Evolutionary conservation across 23 tunicate genomes (phyloP).

Genomic region (Oikopleura vanhoeffeni): DNA sequence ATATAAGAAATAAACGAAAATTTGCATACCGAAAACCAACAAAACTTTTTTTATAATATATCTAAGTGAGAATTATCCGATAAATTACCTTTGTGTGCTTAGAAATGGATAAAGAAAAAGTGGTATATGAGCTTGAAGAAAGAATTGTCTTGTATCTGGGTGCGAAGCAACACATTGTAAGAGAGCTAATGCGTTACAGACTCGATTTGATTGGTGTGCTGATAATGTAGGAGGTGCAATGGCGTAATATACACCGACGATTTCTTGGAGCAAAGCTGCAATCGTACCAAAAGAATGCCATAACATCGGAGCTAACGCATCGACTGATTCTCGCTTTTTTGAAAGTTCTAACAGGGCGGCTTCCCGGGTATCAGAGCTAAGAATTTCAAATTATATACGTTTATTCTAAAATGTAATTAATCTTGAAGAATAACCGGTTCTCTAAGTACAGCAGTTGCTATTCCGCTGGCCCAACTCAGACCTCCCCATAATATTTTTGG

Average conservation of each 20-base stretch:
- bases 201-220: conserved; percentile 36
- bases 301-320: conserved; percentile 87
- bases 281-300: conserved; percentile 99
- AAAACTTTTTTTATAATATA: too few species aligned
- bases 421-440: too few species aligned
- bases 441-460: too few species aligned
- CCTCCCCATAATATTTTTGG: too few species aligned
- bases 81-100: conserved; percentile 70
- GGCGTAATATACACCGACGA: conserved; percentile 78
- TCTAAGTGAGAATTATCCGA: too few species aligned
- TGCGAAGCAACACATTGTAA: conserved; percentile 96
- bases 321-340: conserved; percentile 81
- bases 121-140: conserved; percentile 88
- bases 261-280: conserved; percentile 68
- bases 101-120: conserved; percentile 77
- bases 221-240: conserved; percentile 67
- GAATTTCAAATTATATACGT: too few species aligned
- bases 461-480: too few species aligned
- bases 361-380: conserved; percentile 71
- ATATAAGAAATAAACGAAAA: too few species aligned
- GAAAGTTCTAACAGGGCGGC: conserved; percentile 69
- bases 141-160: conserved; percentile 72
- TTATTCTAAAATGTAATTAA: too few species aligned
- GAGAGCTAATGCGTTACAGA: conserved; percentile 84
- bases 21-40: too few species aligned